Percentiles rank a stretch among this genome's conserved stretches.
phyloP scores from a whole-genome alignment of 2,888 invertebrate species.

The Eupithecia exiguata region DNA sequence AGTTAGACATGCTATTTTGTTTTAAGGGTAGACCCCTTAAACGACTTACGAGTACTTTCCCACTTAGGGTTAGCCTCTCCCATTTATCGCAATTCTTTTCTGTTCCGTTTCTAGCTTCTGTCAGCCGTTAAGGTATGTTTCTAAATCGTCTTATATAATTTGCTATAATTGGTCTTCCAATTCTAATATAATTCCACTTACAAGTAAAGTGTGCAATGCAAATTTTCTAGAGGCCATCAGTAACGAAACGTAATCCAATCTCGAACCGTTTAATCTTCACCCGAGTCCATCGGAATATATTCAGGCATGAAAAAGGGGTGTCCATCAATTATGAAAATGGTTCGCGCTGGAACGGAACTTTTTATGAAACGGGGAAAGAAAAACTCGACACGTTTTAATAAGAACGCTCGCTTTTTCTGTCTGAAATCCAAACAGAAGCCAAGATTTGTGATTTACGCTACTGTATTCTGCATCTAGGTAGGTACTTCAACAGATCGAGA shows the following conservation, averaged over 20 bases:
- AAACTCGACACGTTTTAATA: neutral
- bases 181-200: neutral
- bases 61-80: neutral
- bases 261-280: slow-evolving; percentile 5
- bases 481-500: no score
- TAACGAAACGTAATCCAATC: slow-evolving; percentile 8
- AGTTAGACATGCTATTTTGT: neutral
- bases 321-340: slow-evolving; percentile 20
- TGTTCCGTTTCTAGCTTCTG: neutral
- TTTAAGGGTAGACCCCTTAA: neutral
- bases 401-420: slow-evolving; percentile 12
- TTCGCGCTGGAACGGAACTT: neutral
- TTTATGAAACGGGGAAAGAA: slow-evolving; percentile 8
- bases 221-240: neutral
- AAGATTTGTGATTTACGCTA: slow-evolving; percentile 4
- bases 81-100: neutral
- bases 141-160: neutral
- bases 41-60: no score
- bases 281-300: slow-evolving; percentile 13
- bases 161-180: neutral
- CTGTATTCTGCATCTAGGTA: neutral
- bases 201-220: neutral
- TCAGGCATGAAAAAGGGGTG: slow-evolving; percentile 7
- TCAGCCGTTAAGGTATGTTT: neutral
- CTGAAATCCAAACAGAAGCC: neutral